Base-by-base conservation (phyloP, 2,797 vertebrate genomes). In the Psittacula derbiana region DNA sequence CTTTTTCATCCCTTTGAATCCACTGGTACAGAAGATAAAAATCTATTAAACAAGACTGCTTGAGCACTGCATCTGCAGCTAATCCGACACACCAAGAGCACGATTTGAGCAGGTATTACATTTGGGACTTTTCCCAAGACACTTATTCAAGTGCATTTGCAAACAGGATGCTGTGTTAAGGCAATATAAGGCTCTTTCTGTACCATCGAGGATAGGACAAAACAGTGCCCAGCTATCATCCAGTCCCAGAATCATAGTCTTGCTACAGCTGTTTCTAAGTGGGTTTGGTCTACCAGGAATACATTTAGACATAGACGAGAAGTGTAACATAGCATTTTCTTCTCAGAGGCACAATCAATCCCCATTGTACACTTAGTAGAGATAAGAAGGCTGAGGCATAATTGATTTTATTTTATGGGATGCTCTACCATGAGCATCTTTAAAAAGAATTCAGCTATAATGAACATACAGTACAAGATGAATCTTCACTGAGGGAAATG, bases 391-490 rank as follows among this genome's bases (percentile, higher is more conserved):
- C 61, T 79, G 55, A 92, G 88, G 47, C 21, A 28, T 73, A 94
- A 93, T 75, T 90, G 73, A 83, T 81, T 86, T 88, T 90, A 62
- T 80, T 95, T 95, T 94, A 94, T 58, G 64, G 40, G 36, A 88
- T 86, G 76, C 30, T 93, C 47, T 93, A 83, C 66, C 47, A 62
- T 14, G 2, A 87, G 71, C 67, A 66, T 87, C 43, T 60, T 93
- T 86, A 95, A 80, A 87, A 17, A 80, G 82, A 90, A 90, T 57
- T 90, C 78, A 47, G 76, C 76, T 94, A 10, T 74, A 92, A 88
- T 64, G 70, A 96, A 88, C 73, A 81, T 43, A 91, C 38, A 74
- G 14, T 46, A 84, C 17, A 81, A 95, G 60, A 95, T 67, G 88
- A 89, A 73, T 66, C 50, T 86, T 90, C 58, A 46, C 62, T 64